These are phyloP conservation scores for Phylloscopus whistleri DNA, from an alignment of 2,113 vertebrate genomes.

Conservation along the genomic window DNA sequence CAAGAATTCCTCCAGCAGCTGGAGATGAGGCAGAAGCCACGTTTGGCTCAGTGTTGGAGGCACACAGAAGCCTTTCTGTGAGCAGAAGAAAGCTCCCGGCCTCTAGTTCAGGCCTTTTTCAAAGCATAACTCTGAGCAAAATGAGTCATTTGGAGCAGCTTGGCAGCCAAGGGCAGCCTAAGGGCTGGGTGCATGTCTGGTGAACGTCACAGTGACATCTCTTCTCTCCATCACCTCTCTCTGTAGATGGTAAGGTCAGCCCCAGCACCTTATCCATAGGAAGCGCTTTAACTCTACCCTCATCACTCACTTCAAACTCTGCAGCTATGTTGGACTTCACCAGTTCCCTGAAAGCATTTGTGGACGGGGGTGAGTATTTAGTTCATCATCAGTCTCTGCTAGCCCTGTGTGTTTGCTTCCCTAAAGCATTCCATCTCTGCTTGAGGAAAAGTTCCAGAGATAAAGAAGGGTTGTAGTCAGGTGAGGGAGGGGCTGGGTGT, in stretches of 20 bases:
- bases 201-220: background rate
- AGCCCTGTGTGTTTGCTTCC: background rate
- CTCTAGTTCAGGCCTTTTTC: background rate
- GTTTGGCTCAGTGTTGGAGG: background rate
- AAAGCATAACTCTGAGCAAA: background rate
- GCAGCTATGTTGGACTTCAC: constrained; percentile 82
- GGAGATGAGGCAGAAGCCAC: background rate
- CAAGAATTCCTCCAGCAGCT: background rate
- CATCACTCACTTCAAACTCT: constrained; percentile 74
- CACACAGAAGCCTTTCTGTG: background rate
- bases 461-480: constrained; percentile 31
- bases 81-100: background rate
- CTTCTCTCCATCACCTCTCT: constrained; percentile 51
- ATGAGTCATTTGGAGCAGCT: background rate
- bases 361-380: constrained; percentile 80
- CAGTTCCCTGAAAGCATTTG: constrained; percentile 81
- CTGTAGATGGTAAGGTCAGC: constrained; percentile 83
- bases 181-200: background rate
- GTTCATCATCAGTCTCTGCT: background rate
- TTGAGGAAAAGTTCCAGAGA: background rate
- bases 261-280: constrained; percentile 78
- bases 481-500: constrained; percentile 39
- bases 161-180: background rate
- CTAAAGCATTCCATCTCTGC: background rate
- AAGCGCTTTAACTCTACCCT: constrained; percentile 78